Evolutionary conservation across 2,113 vertebrate genomes (phyloP).

Genomic region (Columba janthina): DNA sequence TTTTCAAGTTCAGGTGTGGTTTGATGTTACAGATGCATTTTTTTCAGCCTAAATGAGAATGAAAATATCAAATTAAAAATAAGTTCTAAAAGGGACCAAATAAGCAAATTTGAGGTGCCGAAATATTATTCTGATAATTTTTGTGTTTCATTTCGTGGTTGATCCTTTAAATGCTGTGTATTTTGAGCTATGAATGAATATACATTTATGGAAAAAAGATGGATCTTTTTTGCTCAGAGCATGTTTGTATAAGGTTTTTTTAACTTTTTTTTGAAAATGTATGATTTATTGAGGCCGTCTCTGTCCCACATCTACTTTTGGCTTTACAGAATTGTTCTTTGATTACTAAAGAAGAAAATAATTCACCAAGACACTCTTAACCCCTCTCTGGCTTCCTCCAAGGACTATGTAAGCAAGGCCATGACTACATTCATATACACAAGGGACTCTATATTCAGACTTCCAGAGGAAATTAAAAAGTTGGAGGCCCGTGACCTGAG

Average conservation of each 20-base stretch:
- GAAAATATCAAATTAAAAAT: background rate
- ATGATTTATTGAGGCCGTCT: background rate
- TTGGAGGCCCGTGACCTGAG: background rate
- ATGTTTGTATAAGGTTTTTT: background rate
- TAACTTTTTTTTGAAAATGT: background rate
- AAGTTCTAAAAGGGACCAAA: background rate
- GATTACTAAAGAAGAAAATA: background rate
- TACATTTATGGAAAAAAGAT: background rate
- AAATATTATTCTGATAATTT: background rate
- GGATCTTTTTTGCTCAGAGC: background rate
- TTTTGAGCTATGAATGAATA: background rate
- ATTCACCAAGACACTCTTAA: background rate
- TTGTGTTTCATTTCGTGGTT: background rate
- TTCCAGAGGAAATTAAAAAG: background rate
- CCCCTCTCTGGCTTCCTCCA: background rate
- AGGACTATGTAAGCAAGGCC: background rate
- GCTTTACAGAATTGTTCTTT: background rate
- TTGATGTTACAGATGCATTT: background rate
- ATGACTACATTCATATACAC: background rate
- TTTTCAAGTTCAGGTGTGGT: conserved; percentile 24
- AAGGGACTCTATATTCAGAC: background rate
- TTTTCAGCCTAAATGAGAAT: background rate
- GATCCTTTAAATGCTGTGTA: background rate
- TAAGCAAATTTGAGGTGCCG: background rate
- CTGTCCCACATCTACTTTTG: background rate